These are phyloP conservation scores for Chiloscyllium punctatum DNA, from an alignment of 2,797 vertebrate genomes.

Conservation along the genomic window DNA sequence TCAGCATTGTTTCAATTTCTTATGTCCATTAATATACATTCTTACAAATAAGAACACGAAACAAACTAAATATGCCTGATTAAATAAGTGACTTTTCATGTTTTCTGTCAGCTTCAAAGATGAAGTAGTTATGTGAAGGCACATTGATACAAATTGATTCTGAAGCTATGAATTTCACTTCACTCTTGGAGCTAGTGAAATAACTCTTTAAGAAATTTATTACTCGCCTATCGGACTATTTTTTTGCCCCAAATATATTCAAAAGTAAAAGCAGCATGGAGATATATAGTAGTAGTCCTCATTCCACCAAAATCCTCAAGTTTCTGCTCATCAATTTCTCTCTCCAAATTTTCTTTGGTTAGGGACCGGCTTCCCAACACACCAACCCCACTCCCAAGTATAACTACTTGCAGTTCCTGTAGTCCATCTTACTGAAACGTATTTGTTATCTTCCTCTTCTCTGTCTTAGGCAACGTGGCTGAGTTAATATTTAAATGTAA, in stretches of 20 bases:
- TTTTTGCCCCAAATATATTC: too few relatives aligned
- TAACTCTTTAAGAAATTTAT: background rate
- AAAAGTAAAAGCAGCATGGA: background rate
- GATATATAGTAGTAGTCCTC: background rate
- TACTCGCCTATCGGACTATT: background rate
- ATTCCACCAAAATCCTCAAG: background rate
- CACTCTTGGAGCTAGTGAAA: background rate
- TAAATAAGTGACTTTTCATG: background rate
- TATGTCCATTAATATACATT: too few relatives aligned
- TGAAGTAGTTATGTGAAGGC: background rate
- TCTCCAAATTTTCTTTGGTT: background rate
- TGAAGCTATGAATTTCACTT: background rate
- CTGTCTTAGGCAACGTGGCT: background rate
- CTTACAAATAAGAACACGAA: background rate
- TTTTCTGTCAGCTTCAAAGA: background rate
- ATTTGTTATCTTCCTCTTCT: background rate
- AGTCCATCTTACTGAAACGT: background rate
- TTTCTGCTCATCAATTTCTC: background rate
- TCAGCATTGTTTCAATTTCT: background rate
- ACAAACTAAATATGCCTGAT: background rate
- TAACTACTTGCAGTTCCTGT: background rate
- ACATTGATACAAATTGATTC: background rate
- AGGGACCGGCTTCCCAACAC: background rate
- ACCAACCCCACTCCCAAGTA: background rate
- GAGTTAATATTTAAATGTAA: background rate